Evolutionary conservation across 2,888 invertebrate genomes (phyloP).

Genomic region (Ichneumoninae sp.): DNA sequence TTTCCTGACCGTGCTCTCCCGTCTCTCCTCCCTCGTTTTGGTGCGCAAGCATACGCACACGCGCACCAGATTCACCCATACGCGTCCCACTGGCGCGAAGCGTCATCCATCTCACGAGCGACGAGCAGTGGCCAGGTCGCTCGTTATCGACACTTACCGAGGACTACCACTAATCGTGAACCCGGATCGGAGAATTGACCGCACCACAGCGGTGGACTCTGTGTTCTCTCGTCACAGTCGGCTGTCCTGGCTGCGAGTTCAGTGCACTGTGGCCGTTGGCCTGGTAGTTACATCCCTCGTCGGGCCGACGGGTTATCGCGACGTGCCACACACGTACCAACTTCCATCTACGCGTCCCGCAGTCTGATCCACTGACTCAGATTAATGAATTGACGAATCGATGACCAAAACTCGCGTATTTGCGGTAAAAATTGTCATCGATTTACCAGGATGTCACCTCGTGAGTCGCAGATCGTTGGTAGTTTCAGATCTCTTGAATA

Average conservation of each 20-base stretch:
- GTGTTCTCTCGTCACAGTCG: constrained; percentile 34
- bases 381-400: background rate
- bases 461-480: too few relatives aligned
- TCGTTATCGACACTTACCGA: constrained; percentile 64
- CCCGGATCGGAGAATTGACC: constrained; percentile 55
- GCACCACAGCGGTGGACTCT: constrained; percentile 31
- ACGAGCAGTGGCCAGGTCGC: constrained; percentile 46
- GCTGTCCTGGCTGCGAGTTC: constrained; percentile 21
- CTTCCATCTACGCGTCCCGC: constrained; percentile 23
- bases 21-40: constrained; percentile 8
- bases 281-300: constrained; percentile 56
- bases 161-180: constrained; percentile 61
- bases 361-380: background rate
- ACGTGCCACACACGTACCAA: constrained; percentile 19
- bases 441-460: background rate
- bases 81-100: constrained; percentile 12
- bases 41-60: constrained; percentile 1
- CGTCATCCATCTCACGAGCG: constrained; percentile 46
- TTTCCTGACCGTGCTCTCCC: constrained; percentile 25
- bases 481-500: background rate
- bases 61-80: background rate
- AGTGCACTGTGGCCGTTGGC: constrained; percentile 32
- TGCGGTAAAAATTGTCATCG: background rate
- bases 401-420: background rate
- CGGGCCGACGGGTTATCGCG: constrained; percentile 42